Evolutionary conservation across 2,797 vertebrate genomes (phyloP).

Genomic region (Mionectes olivaceus): DNA sequence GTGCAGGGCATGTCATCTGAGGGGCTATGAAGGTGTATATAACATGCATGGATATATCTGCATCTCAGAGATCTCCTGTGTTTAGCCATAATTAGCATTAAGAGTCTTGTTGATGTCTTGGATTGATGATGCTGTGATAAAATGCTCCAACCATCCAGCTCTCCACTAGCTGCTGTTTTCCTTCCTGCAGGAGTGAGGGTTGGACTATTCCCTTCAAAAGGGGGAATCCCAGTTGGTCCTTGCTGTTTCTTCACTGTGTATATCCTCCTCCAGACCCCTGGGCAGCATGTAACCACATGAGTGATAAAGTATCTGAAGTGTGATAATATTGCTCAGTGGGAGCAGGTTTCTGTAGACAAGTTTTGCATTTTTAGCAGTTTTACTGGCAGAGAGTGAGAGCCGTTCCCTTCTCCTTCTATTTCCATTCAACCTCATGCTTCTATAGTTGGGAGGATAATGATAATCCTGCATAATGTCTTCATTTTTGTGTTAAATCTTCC

Average conservation of each 20-base stretch:
- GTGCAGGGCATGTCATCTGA: background rate
- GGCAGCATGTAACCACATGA: background rate
- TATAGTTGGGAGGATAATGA: background rate
- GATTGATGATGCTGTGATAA: background rate
- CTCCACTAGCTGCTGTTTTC: background rate
- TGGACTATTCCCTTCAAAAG: background rate
- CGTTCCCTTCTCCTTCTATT: background rate
- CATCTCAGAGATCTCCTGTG: background rate
- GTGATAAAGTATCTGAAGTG: background rate
- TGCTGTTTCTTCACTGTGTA: background rate
- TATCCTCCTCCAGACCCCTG: background rate
- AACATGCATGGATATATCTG: background rate
- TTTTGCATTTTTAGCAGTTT: background rate
- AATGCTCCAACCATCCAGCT: background rate
- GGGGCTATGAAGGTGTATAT: background rate
- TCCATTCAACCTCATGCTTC: background rate
- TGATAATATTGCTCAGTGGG: background rate
- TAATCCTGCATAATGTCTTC: constrained; percentile 23
- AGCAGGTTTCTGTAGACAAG: background rate
- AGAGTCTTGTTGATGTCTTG: background rate
- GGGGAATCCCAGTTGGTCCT: background rate
- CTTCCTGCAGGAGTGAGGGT: background rate
- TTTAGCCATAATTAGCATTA: background rate
- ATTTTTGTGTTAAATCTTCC: background rate
- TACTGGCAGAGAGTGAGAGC: background rate